These are phyloP conservation scores for Martes martes DNA, from an alignment of 2,113 vertebrate genomes.

Conservation along the genomic window DNA sequence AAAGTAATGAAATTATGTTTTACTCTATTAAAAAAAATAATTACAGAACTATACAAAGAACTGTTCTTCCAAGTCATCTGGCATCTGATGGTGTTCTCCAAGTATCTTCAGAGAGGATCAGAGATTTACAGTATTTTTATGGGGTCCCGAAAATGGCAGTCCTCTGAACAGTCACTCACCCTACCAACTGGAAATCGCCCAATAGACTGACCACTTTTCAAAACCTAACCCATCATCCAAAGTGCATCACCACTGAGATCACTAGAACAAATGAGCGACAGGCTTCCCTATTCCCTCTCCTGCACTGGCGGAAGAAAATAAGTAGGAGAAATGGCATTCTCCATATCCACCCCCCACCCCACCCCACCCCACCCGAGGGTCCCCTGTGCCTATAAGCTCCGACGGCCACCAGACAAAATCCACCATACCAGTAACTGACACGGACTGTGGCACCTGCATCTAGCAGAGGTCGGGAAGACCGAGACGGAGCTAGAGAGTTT, in stretches of 20 bases:
- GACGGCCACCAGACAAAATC: not conserved
- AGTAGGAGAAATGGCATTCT: not conserved
- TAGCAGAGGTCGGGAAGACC: not conserved
- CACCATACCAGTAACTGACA: not conserved
- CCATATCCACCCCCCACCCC: not conserved
- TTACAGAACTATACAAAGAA: not conserved
- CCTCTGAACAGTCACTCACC: not conserved
- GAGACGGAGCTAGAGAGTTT: not conserved
- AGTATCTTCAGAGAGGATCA: not conserved
- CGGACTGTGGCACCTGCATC: not conserved
- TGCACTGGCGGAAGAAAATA: not conserved
- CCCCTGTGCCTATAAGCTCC: not conserved
- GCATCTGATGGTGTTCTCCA: not conserved
- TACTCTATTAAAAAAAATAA: conserved; percentile 7
- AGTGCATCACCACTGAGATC: not conserved
- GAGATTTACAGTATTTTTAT: not conserved
- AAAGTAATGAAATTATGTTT: not conserved
- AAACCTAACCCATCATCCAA: not conserved
- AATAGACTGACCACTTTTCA: not conserved
- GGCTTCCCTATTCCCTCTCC: not conserved
- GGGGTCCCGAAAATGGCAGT: not conserved
- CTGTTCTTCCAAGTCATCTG: not conserved
- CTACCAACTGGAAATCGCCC: not conserved
- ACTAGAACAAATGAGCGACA: not conserved
- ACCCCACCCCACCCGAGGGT: not conserved